Base-by-base conservation (phyloP, 2,888 invertebrate genomes). In the Dryocosmus kuriphilus region DNA sequence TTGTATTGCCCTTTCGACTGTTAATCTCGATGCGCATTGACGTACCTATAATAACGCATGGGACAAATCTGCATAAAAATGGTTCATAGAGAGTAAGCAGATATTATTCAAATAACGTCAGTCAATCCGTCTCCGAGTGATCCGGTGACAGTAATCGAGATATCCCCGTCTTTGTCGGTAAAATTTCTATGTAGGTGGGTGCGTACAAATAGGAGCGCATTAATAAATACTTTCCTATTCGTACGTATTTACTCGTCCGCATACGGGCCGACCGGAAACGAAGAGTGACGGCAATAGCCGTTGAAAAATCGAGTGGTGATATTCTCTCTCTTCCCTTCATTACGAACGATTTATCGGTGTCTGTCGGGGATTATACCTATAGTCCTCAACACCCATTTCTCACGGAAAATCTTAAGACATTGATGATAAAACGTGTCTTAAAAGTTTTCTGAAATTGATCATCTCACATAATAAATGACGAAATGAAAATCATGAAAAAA, bases 211-310 rank as follows among this genome's bases (percentile, higher is more conserved):
- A 51, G 46, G 51, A 30, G 46, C 30, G 30, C 46, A 51, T 71
- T 51, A 71, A 71, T 71, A 71, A 71, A 71, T 71, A 30, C 71
- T 30, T 16, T 71, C 71, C 19, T 51, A 71, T 51, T 30, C 46
- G 46, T 71, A 11, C 16, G n/a, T 30, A 67, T 46, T 67, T 27
- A 46, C 41, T 67, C 27, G 27, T 71, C 51, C 27, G 11, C 71
- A 51, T 71, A 71, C 71, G 30, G 71, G n/a, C 71, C 71, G 71
- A 71, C 51, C 71, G 71, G 71, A 71, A 71, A 71, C 71, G 71
- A 71, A 71, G 71, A 71, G 71, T 71, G 71, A 71, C 71, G 71
- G 71, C 24, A 71, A 35, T 51, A 71, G 46, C 30, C 51, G 71
- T 71, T 71, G 30, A 71, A 71, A 71, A 71, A 71, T 71, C 71